A percentile compares a stretch with the other conserved stretches of the same genome.
Conservation (phyloP, 1,140 invertebrate genomes). For the Aphaenogaster ashmeadi region DNA sequence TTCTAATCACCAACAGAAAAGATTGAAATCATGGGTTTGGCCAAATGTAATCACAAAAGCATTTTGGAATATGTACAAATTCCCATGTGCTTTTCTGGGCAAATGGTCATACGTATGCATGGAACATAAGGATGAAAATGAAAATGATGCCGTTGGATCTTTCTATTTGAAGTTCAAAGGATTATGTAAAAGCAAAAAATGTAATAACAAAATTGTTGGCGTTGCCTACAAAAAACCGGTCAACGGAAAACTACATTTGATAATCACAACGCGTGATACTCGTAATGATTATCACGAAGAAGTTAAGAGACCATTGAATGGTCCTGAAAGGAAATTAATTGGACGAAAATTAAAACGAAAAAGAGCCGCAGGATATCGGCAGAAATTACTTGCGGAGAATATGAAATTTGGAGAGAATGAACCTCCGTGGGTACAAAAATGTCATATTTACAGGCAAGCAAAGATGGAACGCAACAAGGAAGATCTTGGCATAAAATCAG, state of each 20-base stretch:
- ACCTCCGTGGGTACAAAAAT: conserved; percentile 4
- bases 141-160: background rate
- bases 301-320: conserved; percentile 3
- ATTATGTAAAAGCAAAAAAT: conserved; percentile 12
- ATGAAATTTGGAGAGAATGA: background rate
- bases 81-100: conserved; percentile 13
- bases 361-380: background rate
- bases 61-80: conserved; percentile 14
- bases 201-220: background rate
- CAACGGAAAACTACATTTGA: conserved; percentile 4
- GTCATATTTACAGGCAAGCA: background rate
- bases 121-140: background rate
- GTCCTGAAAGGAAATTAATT: background rate
- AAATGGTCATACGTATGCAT: conserved; percentile 1
- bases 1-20: background rate
- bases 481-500: background rate
- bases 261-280: conserved; percentile 1
- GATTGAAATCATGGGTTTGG: conserved; percentile 9
- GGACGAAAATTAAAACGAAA: background rate
- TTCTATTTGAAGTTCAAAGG: conserved; percentile 5
- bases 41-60: background rate
- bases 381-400: background rate
- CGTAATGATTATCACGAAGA: conserved; percentile 11
- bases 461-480: conserved; percentile 6
- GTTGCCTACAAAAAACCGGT: background rate